Evolutionary conservation across 2,797 vertebrate species (phyloP).

Genomic region (Hydrocynus forskahlii): DNA sequence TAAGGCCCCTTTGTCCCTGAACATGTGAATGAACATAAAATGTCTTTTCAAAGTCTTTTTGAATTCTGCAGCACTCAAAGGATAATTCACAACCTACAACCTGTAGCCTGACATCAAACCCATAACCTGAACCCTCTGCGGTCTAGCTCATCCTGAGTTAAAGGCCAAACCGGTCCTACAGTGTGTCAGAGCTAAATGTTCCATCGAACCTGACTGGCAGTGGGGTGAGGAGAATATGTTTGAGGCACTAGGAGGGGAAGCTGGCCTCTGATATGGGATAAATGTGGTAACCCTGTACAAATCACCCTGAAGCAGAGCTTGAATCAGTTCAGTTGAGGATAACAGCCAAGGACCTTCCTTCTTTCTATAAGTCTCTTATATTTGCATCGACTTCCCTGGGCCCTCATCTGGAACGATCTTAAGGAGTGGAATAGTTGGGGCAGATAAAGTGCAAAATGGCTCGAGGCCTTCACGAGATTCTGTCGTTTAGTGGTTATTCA

Average conservation of each 20-base stretch:
- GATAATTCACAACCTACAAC: constrained; percentile 32
- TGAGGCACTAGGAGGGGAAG: constrained; percentile 74
- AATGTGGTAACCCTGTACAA: constrained; percentile 53
- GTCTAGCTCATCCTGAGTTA: constrained; percentile 48
- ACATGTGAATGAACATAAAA: constrained; percentile 15
- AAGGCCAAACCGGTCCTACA: constrained; percentile 37
- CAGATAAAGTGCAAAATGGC: constrained; percentile 80
- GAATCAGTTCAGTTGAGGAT: constrained; percentile 35
- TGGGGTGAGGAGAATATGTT: constrained; percentile 29
- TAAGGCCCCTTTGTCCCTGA: constrained; percentile 12
- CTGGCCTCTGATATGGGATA: constrained; percentile 51
- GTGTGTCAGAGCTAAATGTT: constrained; percentile 28
- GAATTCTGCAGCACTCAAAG: background rate
- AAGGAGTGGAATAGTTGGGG: constrained; percentile 62
- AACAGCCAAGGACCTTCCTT: constrained; percentile 52
- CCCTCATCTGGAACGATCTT: constrained; percentile 54
- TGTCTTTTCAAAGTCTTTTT: background rate
- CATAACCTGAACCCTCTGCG: constrained; percentile 14
- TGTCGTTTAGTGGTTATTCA: constrained; percentile 18
- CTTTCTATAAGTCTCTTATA: constrained; percentile 45
- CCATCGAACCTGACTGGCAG: constrained; percentile 22
- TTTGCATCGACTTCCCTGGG: constrained; percentile 38
- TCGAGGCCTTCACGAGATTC: constrained; percentile 48
- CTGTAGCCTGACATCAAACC: background rate
- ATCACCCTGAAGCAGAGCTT: constrained; percentile 44